phyloP scores from a whole-genome alignment of 2,888 invertebrate genomes.

The Eupithecia vulgata region DNA sequence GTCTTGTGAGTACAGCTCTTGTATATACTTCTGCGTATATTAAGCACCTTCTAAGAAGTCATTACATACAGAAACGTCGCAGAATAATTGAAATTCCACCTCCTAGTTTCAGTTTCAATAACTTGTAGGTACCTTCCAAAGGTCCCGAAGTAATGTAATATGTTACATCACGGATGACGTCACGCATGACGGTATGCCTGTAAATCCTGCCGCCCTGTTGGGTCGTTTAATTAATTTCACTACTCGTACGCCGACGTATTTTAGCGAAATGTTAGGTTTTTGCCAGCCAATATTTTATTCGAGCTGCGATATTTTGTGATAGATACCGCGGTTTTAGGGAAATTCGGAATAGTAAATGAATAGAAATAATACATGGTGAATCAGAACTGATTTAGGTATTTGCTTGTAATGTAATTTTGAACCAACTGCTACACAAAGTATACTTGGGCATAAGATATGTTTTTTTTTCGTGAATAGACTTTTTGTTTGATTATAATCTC shows the following conservation, averaged over 20 bases:
- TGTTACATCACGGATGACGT: constrained; percentile 72
- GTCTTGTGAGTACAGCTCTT: neutral
- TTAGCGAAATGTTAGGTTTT: constrained; percentile 18
- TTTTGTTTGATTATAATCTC: no score
- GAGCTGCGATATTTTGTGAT: neutral
- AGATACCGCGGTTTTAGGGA: neutral
- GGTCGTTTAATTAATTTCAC: constrained; percentile 79
- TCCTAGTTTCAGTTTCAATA: constrained; percentile 30
- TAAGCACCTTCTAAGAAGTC: neutral
- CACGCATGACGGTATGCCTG: constrained; percentile 63
- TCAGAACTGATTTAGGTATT: no score
- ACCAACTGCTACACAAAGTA: neutral
- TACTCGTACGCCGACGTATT: constrained; percentile 49
- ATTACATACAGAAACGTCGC: neutral
- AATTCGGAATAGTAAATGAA: neutral
- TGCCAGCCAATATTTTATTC: neutral
- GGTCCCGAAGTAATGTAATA: constrained; percentile 67
- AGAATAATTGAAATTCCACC: constrained; percentile 28
- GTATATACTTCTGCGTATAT: neutral
- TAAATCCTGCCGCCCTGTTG: constrained; percentile 79
- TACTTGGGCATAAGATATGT: neutral
- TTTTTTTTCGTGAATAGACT: neutral
- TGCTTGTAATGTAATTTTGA: neutral
- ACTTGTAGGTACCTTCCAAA: constrained; percentile 32
- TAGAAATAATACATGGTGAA: neutral